Evolutionary conservation across 2,888 invertebrate species (phyloP), one percentile per base, ranked within the genome.

Genomic region (Nemurella pictetii): DNA sequence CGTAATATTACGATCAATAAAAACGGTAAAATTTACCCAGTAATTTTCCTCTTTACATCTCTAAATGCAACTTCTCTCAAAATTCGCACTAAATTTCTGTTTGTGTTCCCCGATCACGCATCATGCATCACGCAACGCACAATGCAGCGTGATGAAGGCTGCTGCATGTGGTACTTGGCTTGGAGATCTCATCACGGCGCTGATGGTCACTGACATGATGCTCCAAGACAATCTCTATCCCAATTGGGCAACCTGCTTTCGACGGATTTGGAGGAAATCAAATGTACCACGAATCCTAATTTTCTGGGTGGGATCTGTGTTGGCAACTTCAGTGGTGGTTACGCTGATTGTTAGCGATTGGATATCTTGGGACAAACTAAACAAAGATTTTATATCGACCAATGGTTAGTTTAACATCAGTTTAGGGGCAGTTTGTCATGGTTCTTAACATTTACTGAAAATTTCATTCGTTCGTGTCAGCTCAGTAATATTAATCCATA

Each of bases 191-290:
- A 90, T 92, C 87, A 92, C 92, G 0, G 91, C 91, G 29, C 90
- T 92, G 89, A 91, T 92, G 91, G 91, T 92, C 30, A 91, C 91
- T 75, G 92, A 92, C 87, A 91, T 92, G 88, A 92, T 92, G 91
- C 89, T 92, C 5, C 92, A 92, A 87, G 92, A 92, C 87, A 90
- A 90, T 86, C 89, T 92, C 26, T 92, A 92, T 87, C 91, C 92
- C 0, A 88, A 89, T 80, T 92, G 92, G 92, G 91, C 91, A 0
- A 88, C 88, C 32, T 83, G 86, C 20, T 86, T 88, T 80, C 85
- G 89, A 25, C 82, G 85, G 28, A 80, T 89, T 26, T 91, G 91
- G 91, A 89, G 91, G 88, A 88, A 89, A 80, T 89, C 89, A 55
- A 89, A 90, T 35, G 87, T 89, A 25, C 89, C 90, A 73, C 89